Percentiles rank a stretch among this genome's conserved stretches.
Conservation (phyloP, 2,888 invertebrate species). For the Monochamus alternatus region DNA sequence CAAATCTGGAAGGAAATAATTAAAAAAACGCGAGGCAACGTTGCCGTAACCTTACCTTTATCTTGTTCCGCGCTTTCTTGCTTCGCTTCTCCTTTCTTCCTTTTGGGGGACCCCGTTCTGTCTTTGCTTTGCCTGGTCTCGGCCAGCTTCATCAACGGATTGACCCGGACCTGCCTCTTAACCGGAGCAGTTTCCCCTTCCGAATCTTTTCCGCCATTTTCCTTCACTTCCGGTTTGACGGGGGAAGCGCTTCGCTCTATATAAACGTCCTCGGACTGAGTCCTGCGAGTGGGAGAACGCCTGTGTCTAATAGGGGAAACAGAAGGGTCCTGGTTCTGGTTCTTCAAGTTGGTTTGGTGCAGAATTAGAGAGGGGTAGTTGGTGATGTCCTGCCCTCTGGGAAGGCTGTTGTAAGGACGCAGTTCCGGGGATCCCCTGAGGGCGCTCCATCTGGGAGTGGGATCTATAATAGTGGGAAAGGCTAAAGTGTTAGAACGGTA, state of each 20-base stretch:
- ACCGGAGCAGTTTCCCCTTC: slow-evolving; percentile 16
- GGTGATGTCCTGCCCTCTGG: slow-evolving; percentile 73
- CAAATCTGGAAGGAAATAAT: slow-evolving; percentile 39
- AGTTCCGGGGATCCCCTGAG: slow-evolving; percentile 74
- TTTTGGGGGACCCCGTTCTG: slow-evolving; percentile 42
- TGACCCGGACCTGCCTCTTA: slow-evolving; percentile 60
- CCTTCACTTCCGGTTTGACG: slow-evolving; percentile 17
- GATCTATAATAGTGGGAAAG: slow-evolving; percentile 66
- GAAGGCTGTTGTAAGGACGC: slow-evolving; percentile 76
- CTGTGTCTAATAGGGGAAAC: slow-evolving; percentile 29
- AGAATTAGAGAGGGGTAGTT: slow-evolving; percentile 67
- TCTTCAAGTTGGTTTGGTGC: slow-evolving; percentile 57
- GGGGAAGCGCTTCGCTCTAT: slow-evolving; percentile 50
- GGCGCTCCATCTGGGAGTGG: slow-evolving; percentile 73
- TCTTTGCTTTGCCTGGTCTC: slow-evolving; percentile 53
- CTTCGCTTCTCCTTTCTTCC: slow-evolving; percentile 43
- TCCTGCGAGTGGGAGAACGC: slow-evolving; percentile 57
- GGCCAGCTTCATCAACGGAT: slow-evolving; percentile 66
- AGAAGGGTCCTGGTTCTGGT: slow-evolving; percentile 42
- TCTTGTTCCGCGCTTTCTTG: slow-evolving; percentile 40
- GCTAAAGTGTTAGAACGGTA: not conserved
- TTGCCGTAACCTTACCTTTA: slow-evolving; percentile 43
- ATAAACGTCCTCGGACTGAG: slow-evolving; percentile 68
- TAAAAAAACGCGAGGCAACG: not conserved
- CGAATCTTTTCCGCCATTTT: slow-evolving; percentile 23